Evolutionary conservation across 2,888 invertebrate species (phyloP).

Genomic region (Corythucha ciliata): DNA sequence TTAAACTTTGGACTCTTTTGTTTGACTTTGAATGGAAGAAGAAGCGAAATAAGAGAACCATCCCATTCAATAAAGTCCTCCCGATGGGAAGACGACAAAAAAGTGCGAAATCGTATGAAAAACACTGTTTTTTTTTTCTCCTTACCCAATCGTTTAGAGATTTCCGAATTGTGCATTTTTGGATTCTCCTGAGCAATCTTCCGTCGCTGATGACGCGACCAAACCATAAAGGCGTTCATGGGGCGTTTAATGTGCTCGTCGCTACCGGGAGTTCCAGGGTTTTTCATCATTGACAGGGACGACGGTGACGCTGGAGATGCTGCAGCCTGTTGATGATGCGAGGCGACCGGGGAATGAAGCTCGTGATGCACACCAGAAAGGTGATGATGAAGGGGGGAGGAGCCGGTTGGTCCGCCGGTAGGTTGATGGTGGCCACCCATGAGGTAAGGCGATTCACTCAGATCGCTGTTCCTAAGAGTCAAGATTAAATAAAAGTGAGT

Average conservation of each 20-base stretch:
- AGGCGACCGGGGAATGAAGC: conserved; percentile 44
- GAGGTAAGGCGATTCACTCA: conserved; percentile 21
- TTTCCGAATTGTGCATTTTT: conserved; percentile 97
- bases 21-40: too few relatives aligned
- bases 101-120: too few relatives aligned
- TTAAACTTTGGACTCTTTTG: too few relatives aligned
- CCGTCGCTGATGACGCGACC: conserved; percentile 83
- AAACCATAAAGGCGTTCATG: conserved; percentile 99
- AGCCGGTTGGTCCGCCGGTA: too few relatives aligned
- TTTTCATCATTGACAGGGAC: too few relatives aligned
- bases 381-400: too few relatives aligned
- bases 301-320: conserved; percentile 41
- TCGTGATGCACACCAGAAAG: conserved; percentile 39
- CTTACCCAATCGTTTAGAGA: conserved; percentile 84
- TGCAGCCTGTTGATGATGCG: conserved; percentile 23
- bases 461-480: conserved; percentile 15
- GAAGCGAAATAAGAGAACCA: background rate
- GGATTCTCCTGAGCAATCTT: conserved; percentile 97
- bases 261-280: too few relatives aligned
- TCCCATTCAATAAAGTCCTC: conserved; percentile 1
- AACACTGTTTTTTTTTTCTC: too few relatives aligned
- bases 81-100: background rate
- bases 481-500: background rate
- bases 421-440: conserved; percentile 19
- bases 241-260: conserved; percentile 90